Conservation (phyloP, 2,797 vertebrate species). For the Hippocampus kuda region DNA sequence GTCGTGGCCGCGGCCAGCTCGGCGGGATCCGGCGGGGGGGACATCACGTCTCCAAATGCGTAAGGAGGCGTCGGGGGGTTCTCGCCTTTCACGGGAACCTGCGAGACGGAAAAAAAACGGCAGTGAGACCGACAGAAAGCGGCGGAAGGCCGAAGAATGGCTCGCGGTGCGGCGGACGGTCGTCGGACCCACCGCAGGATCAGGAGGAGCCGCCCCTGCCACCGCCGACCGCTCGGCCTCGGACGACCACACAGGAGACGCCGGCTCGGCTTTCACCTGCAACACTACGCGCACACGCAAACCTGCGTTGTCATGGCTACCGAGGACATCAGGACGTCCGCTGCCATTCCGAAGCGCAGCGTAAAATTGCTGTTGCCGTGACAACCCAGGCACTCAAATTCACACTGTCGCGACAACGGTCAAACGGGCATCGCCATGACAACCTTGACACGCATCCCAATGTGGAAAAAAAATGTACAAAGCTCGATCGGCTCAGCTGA, state of each 20-base stretch:
- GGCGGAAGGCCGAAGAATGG: not conserved
- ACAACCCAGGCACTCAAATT: not conserved
- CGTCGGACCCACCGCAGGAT: constrained; percentile 54
- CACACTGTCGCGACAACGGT: not conserved
- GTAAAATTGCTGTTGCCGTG: not conserved
- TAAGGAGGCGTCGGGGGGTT: constrained; percentile 73
- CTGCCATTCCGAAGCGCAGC: too few species aligned
- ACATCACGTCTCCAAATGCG: constrained; percentile 71
- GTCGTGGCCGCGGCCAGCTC: constrained; percentile 66
- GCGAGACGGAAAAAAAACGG: not conserved
- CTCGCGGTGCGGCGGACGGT: not conserved
- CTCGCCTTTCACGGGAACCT: constrained; percentile 70
- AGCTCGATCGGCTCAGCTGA: not conserved
- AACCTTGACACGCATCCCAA: not conserved
- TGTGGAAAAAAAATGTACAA: not conserved
- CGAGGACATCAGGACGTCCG: not conserved
- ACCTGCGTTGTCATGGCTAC: not conserved
- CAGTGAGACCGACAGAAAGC: not conserved
- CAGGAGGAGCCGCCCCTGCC: constrained; percentile 46
- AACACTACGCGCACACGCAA: constrained; percentile 60
- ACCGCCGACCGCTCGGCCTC: constrained; percentile 61
- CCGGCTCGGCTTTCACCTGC: constrained; percentile 81
- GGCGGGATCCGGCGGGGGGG: constrained; percentile 62
- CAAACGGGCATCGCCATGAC: not conserved
- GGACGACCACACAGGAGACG: constrained; percentile 71